These are phyloP conservation scores for Hedya salicella DNA, from an alignment of 2,888 invertebrate genomes.

Conservation along the genomic window DNA sequence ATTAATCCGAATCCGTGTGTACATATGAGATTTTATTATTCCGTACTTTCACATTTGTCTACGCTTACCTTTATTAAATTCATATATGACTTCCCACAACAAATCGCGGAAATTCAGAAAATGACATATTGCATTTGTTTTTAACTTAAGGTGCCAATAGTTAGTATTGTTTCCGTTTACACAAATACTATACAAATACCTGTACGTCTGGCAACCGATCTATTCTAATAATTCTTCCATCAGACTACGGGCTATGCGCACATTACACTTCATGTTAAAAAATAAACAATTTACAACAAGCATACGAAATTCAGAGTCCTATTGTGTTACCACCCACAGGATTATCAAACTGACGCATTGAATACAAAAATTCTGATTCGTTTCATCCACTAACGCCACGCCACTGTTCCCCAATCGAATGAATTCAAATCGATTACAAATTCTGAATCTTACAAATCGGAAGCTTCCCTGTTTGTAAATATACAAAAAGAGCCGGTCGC, in stretches of 20 bases:
- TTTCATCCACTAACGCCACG: slow-evolving; percentile 28
- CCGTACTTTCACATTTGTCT: too few relatives aligned
- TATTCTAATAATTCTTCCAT: slow-evolving; percentile 9
- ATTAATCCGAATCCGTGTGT: too few relatives aligned
- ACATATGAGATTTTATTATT: too few relatives aligned
- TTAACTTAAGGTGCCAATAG: too few relatives aligned
- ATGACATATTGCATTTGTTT: too few relatives aligned
- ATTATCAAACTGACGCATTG: slow-evolving; percentile 21
- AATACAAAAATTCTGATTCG: slow-evolving; percentile 37
- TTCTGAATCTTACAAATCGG: slow-evolving; percentile 31
- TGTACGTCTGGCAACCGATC: neutral
- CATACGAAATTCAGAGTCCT: slow-evolving; percentile 32
- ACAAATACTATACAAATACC: too few relatives aligned
- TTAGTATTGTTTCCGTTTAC: too few relatives aligned
- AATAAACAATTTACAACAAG: slow-evolving; percentile 14
- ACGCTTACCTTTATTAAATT: too few relatives aligned
- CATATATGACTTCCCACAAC: too few relatives aligned
- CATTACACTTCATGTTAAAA: slow-evolving; percentile 30
- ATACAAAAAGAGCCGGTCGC: neutral
- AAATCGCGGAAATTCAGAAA: too few relatives aligned
- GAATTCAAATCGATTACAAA: slow-evolving; percentile 26
- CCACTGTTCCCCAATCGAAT: neutral
- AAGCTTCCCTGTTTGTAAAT: slow-evolving; percentile 23
- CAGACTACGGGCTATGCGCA: slow-evolving; percentile 15
- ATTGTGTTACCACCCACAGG: slow-evolving; percentile 41